Evolutionary conservation across 2,113 vertebrate genomes (phyloP).

Genomic region (Cyrtonyx montezumae): DNA sequence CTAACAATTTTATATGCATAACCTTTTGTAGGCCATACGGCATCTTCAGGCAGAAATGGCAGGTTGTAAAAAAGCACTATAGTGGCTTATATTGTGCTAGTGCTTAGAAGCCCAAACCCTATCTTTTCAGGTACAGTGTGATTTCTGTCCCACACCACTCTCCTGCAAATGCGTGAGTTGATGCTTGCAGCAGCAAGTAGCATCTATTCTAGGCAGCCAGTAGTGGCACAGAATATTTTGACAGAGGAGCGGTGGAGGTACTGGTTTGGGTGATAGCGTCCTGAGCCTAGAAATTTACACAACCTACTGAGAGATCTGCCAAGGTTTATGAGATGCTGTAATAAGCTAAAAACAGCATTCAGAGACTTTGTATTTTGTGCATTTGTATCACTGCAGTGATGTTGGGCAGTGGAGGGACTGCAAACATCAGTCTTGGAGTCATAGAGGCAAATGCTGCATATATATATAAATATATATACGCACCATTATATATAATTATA

Average conservation of each 20-base stretch:
- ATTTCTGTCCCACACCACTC: background rate
- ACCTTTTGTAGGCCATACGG: constrained; percentile 37
- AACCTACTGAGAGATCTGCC: background rate
- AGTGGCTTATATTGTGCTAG: background rate
- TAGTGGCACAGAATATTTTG: background rate
- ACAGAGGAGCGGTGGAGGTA: background rate
- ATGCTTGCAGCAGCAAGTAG: background rate
- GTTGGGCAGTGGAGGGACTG: background rate
- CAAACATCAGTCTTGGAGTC: fast-evolving
- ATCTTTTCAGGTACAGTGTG: background rate
- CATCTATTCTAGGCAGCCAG: background rate
- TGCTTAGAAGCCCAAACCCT: background rate
- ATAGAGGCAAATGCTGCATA: background rate
- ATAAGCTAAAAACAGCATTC: background rate
- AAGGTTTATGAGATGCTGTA: background rate
- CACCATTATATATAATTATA: too few species aligned
- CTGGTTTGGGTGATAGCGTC: background rate
- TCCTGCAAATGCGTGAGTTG: background rate
- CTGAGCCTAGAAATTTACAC: background rate
- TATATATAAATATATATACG: constrained; percentile 6
- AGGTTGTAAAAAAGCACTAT: constrained; percentile 21
- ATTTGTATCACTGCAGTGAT: background rate
- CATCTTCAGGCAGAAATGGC: background rate
- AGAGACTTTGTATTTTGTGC: background rate
- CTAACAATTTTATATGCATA: constrained; percentile 52